Conservation (phyloP, 2,797 vertebrate species). For the Masticophis lateralis region DNA sequence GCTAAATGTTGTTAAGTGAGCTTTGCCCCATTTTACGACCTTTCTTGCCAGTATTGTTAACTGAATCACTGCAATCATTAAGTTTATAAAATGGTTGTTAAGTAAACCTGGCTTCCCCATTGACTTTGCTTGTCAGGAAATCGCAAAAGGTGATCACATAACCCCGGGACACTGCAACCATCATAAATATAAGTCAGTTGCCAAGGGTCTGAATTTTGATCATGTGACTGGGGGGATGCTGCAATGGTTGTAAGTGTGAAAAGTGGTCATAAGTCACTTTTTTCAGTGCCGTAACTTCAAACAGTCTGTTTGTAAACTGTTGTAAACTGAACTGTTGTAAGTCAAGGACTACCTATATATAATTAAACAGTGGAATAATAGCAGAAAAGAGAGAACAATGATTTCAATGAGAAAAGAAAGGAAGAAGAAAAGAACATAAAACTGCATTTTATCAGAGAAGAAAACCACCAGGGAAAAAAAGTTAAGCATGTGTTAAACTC, state of each 20-base stretch:
- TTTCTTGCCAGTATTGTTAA: neutral
- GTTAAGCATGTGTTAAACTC: conserved; percentile 53
- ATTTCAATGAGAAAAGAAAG: conserved; percentile 1
- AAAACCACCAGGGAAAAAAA: conserved; percentile 31
- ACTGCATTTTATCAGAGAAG: neutral
- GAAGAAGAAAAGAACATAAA: neutral
- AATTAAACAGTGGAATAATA: neutral
- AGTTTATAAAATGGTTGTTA: neutral
- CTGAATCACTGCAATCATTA: neutral
- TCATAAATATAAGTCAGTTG: neutral
- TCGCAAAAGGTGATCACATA: neutral
- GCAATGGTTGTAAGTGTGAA: neutral
- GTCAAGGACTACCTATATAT: neutral
- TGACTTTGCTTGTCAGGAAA: neutral
- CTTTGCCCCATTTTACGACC: neutral
- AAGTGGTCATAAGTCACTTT: neutral
- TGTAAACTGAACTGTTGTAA: neutral
- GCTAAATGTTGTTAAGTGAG: neutral
- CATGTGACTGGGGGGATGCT: neutral
- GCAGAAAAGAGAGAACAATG: neutral
- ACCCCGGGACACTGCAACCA: neutral
- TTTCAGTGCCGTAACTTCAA: neutral
- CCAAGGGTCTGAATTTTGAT: neutral
- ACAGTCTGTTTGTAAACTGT: neutral
- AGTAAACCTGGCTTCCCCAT: neutral